Percentiles rank a stretch among this genome's conserved stretches.
Conservation (phyloP, 1,140 invertebrate species). For the Lepidotrigona ventralis region DNA sequence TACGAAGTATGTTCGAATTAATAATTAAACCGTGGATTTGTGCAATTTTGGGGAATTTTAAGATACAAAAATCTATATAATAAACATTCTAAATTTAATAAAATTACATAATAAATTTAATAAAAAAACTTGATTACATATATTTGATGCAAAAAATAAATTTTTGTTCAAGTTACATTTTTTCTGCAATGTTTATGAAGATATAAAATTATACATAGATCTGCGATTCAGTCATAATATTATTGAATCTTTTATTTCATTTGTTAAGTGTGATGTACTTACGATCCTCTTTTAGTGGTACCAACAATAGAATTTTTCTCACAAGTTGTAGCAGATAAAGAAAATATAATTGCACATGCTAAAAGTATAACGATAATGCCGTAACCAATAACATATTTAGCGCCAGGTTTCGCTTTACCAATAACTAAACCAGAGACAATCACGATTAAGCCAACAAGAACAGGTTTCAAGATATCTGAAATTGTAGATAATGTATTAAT, state of each 20-base stretch:
- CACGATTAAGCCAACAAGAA: constrained; percentile 83
- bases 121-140: too few species aligned
- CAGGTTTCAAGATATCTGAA: constrained; percentile 81
- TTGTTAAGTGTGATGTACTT: constrained; percentile 40
- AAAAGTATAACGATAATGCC: constrained; percentile 81
- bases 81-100: too few species aligned
- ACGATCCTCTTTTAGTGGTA: constrained; percentile 69
- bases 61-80: too few species aligned
- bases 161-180: too few species aligned
- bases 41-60: too few species aligned
- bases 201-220: too few species aligned
- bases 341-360: constrained; percentile 80
- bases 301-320: constrained; percentile 77
- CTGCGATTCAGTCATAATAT: too few species aligned
- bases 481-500: constrained; percentile 16
- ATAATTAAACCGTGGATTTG: too few species aligned
- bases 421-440: constrained; percentile 84
- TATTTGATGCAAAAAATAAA: too few species aligned
- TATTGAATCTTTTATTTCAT: background rate
- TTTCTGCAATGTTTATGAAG: too few species aligned
- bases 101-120: too few species aligned
- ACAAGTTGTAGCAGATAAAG: constrained; percentile 83
- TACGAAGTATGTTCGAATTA: too few species aligned
- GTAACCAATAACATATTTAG: constrained; percentile 80
- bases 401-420: constrained; percentile 81